Conservation (phyloP, 2,888 invertebrate species). For the Lycocerus yunnanus region DNA sequence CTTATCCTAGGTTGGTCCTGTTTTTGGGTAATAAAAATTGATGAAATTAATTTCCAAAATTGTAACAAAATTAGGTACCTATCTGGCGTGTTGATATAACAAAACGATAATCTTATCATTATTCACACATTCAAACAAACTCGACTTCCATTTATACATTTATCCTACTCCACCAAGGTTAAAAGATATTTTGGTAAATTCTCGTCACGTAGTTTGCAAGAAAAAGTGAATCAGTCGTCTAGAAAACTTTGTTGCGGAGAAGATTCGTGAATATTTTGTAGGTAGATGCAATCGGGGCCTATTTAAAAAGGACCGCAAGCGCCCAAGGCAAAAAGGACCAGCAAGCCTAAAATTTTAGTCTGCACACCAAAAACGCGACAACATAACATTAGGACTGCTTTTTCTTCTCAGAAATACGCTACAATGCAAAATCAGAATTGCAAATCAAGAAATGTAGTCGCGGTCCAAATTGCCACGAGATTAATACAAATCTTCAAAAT, state of each 20-base stretch:
- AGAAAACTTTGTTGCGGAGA: background rate
- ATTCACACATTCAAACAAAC: slow-evolving; percentile 13
- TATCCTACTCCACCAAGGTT: slow-evolving; percentile 17
- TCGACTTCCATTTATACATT: slow-evolving; percentile 17
- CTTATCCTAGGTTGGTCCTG: background rate
- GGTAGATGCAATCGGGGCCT: slow-evolving; percentile 25
- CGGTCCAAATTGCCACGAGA: slow-evolving; percentile 21
- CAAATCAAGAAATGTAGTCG: slow-evolving; percentile 32
- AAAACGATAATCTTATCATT: slow-evolving; percentile 15
- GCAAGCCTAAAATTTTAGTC: slow-evolving; percentile 30
- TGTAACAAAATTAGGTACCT: background rate
- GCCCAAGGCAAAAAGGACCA: slow-evolving; percentile 31
- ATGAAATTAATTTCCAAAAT: background rate
- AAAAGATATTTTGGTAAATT: slow-evolving; percentile 20
- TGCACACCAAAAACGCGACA: slow-evolving; percentile 11
- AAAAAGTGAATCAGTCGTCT: slow-evolving; percentile 5
- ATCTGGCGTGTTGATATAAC: slow-evolving; percentile 9
- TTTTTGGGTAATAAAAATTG: background rate
- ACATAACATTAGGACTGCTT: slow-evolving; percentile 19
- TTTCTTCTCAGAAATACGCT: slow-evolving; percentile 18
- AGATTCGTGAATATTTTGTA: slow-evolving; percentile 3
- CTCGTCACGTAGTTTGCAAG: slow-evolving; percentile 9
- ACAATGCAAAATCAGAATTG: slow-evolving; percentile 37
- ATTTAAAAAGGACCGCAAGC: slow-evolving; percentile 25
- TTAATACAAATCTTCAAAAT: slow-evolving; percentile 33